These are phyloP conservation scores for Boulengeromyrus knoepffleri DNA, from an alignment of 2,113 vertebrate species.

Conservation along the genomic window DNA sequence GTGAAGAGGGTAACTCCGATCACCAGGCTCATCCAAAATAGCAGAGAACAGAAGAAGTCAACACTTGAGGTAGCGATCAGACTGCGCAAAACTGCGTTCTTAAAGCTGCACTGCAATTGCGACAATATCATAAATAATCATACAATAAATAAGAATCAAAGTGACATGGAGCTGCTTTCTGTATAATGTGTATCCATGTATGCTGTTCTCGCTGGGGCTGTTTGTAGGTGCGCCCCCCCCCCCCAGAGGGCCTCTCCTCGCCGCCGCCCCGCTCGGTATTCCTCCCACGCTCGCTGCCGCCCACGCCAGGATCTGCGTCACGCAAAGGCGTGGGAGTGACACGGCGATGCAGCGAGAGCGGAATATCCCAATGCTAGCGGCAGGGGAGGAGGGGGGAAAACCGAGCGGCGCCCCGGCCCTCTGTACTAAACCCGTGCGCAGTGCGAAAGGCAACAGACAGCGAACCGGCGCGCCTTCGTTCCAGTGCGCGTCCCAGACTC, in stretches of 20 bases:
- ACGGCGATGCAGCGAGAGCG: slow-evolving; percentile 54
- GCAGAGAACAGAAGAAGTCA: background rate
- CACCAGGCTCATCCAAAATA: background rate
- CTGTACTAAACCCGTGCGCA: slow-evolving; percentile 23
- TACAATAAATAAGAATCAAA: background rate
- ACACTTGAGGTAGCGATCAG: background rate
- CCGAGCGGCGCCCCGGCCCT: slow-evolving; percentile 32
- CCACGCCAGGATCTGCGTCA: slow-evolving; percentile 66
- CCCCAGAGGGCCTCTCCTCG: slow-evolving; percentile 12
- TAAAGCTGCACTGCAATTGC: background rate
- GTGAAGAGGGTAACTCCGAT: background rate
- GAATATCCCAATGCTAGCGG: slow-evolving; percentile 62
- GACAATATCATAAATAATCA: background rate
- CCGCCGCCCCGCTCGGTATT: slow-evolving; percentile 38
- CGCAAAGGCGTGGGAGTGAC: slow-evolving; percentile 41
- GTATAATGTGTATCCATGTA: background rate
- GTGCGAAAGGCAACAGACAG: slow-evolving; percentile 18
- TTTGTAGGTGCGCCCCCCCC: background rate
- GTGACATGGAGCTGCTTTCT: background rate
- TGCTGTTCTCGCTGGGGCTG: slow-evolving; percentile 14
- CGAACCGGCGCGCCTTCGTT: slow-evolving; percentile 17
- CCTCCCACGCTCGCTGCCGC: slow-evolving; percentile 51
- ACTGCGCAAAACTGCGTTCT: background rate
- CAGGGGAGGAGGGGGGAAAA: slow-evolving; percentile 42
- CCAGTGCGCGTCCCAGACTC: background rate